phyloP scores from a whole-genome alignment of 2,888 invertebrate species.

The Timandra comae region DNA sequence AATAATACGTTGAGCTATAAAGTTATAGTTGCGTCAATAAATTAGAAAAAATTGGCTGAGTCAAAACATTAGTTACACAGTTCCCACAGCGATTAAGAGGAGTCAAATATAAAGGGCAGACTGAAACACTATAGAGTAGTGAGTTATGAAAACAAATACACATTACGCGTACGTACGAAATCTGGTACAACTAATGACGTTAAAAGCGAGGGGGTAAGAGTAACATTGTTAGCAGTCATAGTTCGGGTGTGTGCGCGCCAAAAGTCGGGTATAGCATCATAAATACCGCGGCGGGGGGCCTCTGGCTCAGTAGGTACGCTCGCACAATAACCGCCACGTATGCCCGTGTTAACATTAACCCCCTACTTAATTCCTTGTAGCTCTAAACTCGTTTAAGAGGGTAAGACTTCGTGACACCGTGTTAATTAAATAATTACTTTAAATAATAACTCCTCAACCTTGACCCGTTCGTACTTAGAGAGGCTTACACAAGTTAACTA shows the following conservation, averaged over 20 bases:
- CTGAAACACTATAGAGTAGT: slow-evolving; percentile 52
- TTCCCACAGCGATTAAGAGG: slow-evolving; percentile 69
- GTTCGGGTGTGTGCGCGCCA: slow-evolving; percentile 69
- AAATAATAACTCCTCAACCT: slow-evolving; percentile 64
- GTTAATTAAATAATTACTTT: slow-evolving; percentile 76
- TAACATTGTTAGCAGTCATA: slow-evolving; percentile 71
- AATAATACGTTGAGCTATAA: slow-evolving; percentile 36
- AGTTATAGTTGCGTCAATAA: slow-evolving; percentile 43
- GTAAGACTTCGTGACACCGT: slow-evolving; percentile 65
- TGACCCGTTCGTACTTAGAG: slow-evolving; percentile 20
- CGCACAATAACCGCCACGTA: slow-evolving; percentile 66
- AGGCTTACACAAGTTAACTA: slow-evolving; percentile 18
- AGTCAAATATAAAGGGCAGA: slow-evolving; percentile 45
- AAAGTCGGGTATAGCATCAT: slow-evolving; percentile 66
- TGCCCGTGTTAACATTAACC: slow-evolving; percentile 72
- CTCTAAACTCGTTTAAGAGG: slow-evolving; percentile 72
- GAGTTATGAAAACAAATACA: slow-evolving; percentile 72
- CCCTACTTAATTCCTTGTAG: slow-evolving; percentile 72
- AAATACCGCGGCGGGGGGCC: slow-evolving; percentile 68
- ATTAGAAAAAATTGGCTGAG: slow-evolving; percentile 41
- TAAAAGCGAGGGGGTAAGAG: slow-evolving; percentile 69
- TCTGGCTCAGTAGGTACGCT: slow-evolving; percentile 20
- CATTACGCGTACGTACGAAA: slow-evolving; percentile 66
- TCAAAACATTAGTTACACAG: slow-evolving; percentile 56
- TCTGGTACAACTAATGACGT: slow-evolving; percentile 73